Evolutionary conservation across 2,888 invertebrate genomes (phyloP), one percentile per base, ranked within the genome.

Genomic region (Ypsolopha scabrella): DNA sequence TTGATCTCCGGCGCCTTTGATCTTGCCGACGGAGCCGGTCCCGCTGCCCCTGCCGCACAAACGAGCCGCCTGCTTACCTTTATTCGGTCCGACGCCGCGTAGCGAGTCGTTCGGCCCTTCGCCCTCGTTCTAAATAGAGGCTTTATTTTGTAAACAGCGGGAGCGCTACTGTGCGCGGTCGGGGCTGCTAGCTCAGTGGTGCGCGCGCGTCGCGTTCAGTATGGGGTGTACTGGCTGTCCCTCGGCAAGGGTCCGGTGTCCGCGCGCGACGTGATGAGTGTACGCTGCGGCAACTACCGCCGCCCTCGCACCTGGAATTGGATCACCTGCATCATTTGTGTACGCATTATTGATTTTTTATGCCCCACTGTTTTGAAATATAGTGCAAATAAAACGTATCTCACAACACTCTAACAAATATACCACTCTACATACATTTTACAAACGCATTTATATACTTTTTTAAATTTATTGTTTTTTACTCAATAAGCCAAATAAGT

Each of bases 71-170:
- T 62, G 75, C 70, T 77, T 75, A 82, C 83, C 80, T 80, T 80
- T 82, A 83, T 82, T 85, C 82, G 79, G 81, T 80, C 75, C 73
- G 81, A 80, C 80, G 80, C 80, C 78, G 78, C 73, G 75, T 70
- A 67, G 69, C 72, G 68, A 72, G 70, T 69, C 65, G 72, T 68
- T 63, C 64, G 80, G 81, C 83, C 81, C 81, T 82, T 81, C 78
- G 81, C 81, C 81, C 80, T 79, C 78, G 82, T 72, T 81, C 78
- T 78, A 80, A 80, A 81, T 82, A 80, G 77, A 80, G 80, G 80
- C 83, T 83, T 78, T 83, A 81, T 79, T 80, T 81, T 75, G 83
- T 85, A 79, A 83, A 81, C 82, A 81, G 83, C 76, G 76, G 75
- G 75, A 74, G 72, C 65, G 80, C 82, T 82, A 79, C 82, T 67